Percentiles rank a stretch among this genome's conserved stretches.
Evolutionary conservation across 1,140 invertebrate genomes (phyloP).

Genomic region (Rhopalosiphum maidis): DNA sequence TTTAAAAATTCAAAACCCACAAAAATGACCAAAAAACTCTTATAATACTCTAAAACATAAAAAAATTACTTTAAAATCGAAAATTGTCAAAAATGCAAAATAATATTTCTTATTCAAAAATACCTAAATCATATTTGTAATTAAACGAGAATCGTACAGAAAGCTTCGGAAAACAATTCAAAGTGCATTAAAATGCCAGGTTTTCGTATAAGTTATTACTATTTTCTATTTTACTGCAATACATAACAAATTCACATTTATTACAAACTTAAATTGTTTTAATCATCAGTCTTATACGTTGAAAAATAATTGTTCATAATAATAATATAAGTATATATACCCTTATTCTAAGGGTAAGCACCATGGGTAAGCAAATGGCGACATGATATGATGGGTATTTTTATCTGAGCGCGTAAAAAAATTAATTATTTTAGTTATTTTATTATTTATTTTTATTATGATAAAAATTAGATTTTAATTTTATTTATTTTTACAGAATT

Average conservation of each 20-base stretch:
- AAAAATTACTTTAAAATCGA: no score
- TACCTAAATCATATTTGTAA: no score
- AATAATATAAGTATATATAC: not conserved
- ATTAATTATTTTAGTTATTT: not conserved
- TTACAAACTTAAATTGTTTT: not conserved
- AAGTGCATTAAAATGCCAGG: no score
- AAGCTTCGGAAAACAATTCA: no score
- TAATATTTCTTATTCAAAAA: no score
- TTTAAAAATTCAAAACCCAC: no score
- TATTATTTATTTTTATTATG: not conserved
- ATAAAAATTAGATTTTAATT: not conserved
- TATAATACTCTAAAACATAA: no score
- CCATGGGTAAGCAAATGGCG: not conserved
- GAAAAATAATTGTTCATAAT: not conserved
- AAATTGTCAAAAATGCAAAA: no score
- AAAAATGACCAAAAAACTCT: no score
- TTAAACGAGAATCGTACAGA: no score
- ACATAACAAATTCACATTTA: not conserved
- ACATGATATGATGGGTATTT: not conserved
- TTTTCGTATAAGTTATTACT: no score
- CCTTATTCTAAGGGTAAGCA: not conserved
- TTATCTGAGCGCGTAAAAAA: not conserved
- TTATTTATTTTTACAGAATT: not conserved
- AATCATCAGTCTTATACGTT: not conserved
- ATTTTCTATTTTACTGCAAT: no score